Evolutionary conservation across 2,888 invertebrate genomes (phyloP), one percentile per base, ranked within the genome.

Genomic region (Hemithea aestivaria): DNA sequence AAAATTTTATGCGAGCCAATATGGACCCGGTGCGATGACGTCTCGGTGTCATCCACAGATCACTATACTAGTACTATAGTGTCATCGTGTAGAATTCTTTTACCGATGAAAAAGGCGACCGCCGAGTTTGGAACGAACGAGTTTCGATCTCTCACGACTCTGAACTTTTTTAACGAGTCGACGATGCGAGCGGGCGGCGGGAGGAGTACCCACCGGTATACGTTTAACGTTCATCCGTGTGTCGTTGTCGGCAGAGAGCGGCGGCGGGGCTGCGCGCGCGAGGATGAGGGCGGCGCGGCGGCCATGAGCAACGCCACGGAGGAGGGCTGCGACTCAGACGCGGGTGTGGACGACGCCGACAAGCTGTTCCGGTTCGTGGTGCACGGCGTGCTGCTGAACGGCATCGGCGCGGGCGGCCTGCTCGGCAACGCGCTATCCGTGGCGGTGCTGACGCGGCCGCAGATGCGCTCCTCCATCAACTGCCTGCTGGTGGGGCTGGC

Each of bases 381-480:
- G 49, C 93, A 94, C 76, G 96, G 96, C 42, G 88, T 96, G 51
- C 84, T 96, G 53, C 88, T 96, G 39, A 96, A 95, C 75, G 76
- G 91, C 29, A 91, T 97, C 58, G 95, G 94, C 40, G 77, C 94
- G 12, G 92, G 93, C 61, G 98, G 97, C 4, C 91, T 97, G 46
- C 89, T 96, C 27, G 98, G 97, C 50, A 98, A 97, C 81, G 90
- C 94, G 40, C 93, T 98, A 38, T 93, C 97, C 24, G 95, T 96
- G 89, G 92, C 97, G 45, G 96, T 97, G 57, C 88, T 97, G 33
- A 94, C 96, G 40, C 91, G 96, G 36, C 96, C 97, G 11, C 94
- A 97, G 79, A 98, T 98, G 98, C 92, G 95, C 62, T 96, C 96
- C 41, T 97, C 97, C 67, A 96, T 98, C 68, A 98, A 98, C 82